Evolutionary conservation across 2,113 vertebrate species (phyloP), one percentile per base, ranked within the genome.

Genomic region (Gymnorhina tibicen): DNA sequence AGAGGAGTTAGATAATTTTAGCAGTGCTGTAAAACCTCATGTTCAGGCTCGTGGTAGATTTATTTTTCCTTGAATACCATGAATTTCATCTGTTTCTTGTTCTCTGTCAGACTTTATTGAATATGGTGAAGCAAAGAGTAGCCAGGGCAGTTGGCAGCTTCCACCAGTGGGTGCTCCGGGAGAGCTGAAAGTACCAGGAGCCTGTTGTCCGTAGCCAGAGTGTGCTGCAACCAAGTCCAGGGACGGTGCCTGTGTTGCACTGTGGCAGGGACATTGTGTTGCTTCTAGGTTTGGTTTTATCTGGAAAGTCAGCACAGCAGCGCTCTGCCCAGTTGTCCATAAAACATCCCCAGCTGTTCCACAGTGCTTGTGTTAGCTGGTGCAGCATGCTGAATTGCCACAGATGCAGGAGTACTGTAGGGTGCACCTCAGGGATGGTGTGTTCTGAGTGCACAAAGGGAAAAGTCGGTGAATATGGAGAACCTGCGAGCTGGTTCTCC

Each of bases 201-300:
- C 33, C 12, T 17, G 13, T 56, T 86, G 52, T 52, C 50, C 2
- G 28, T 33, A 24, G 60, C 27, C 22, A 0, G 41, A 56, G 10
- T 0, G 0, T 37, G 64, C 69, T 90, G 33, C 2, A 5, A 3
- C 35, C 39, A 30, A 17, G 27, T 4, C 33, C 33, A 13, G 39
- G 68, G 28, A 22, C 1, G 0, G 2, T 58, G 20, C 52, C 44
- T 64, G 67, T 28, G 4, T 22, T 33, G 24, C 0, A 0, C 20
- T 44, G 42, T 5, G 5, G 8, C 13, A 23, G 12, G 21, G 55
- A 39, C 8, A 0, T 22, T 9, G 35, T 3, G 0, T 37, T 74
- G 74, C 50, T 69, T 59, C 63, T 44, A 58, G 24, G 1, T 52
- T 49, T 42, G 27, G 4, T 74, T 85, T 70, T 58, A 2, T 62